Evolutionary conservation across 2,888 invertebrate genomes (phyloP).

Genomic region (Nemotelus nigrinus): DNA sequence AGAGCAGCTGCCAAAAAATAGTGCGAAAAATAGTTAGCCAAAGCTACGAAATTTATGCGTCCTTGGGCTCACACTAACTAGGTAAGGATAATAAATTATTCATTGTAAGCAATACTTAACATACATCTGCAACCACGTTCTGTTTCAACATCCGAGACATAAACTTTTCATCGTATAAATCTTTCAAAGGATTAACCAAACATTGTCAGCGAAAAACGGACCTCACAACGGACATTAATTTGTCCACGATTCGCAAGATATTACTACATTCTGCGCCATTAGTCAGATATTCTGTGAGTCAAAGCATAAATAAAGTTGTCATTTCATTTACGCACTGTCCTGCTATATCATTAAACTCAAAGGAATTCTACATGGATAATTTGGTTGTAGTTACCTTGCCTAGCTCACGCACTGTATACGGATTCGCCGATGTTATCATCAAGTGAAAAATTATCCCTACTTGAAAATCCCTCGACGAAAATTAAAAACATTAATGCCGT

Average conservation of each 20-base stretch:
- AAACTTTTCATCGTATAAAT: neutral
- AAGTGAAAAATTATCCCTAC: constrained; percentile 7
- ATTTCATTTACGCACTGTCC: constrained; percentile 6
- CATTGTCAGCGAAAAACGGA: neutral
- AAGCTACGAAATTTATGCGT: too few relatives aligned
- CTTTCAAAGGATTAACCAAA: constrained; percentile 9
- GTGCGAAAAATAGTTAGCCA: too few relatives aligned
- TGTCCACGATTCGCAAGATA: too few relatives aligned
- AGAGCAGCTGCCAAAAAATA: too few relatives aligned
- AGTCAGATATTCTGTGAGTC: neutral
- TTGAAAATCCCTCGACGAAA: constrained; percentile 21
- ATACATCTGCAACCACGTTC: too few relatives aligned
- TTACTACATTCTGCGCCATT: too few relatives aligned
- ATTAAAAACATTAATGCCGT: constrained; percentile 33
- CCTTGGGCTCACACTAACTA: too few relatives aligned
- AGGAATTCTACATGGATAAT: neutral
- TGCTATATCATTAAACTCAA: neutral
- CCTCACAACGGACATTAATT: too few relatives aligned
- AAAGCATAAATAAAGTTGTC: neutral
- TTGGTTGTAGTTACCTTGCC: neutral
- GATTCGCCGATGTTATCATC: too few relatives aligned
- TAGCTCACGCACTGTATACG: neutral
- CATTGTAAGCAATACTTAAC: too few relatives aligned
- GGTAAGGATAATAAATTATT: too few relatives aligned
- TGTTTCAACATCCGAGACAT: neutral